These are phyloP conservation scores for Romanomermis culicivorax DNA, from an alignment of 2,888 invertebrate species.

Conservation along the genomic window DNA sequence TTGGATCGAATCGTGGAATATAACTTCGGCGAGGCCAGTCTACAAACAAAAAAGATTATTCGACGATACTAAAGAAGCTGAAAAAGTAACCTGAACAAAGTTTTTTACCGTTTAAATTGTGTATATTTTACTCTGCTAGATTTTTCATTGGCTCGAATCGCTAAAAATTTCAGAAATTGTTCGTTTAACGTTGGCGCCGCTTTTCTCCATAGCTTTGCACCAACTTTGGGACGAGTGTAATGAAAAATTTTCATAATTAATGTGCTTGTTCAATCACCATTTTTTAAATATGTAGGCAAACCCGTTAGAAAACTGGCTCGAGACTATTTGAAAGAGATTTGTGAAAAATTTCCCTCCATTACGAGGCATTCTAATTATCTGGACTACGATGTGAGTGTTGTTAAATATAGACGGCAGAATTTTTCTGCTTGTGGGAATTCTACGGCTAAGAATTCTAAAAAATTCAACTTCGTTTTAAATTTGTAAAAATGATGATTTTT, in stretches of 20 bases:
- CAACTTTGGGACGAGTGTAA: constrained; percentile 8
- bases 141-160: constrained; percentile 14
- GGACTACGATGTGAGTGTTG: background rate
- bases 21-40: constrained; percentile 67
- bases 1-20: constrained; percentile 76
- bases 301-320: background rate
- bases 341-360: background rate
- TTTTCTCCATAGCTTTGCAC: constrained; percentile 10
- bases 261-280: background rate
- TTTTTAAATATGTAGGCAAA: background rate
- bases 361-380: background rate
- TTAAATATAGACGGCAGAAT: no score
- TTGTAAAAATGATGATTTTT: no score
- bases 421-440: no score
- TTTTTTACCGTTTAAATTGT: background rate
- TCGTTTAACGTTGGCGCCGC: constrained; percentile 14
- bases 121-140: no score
- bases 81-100: constrained; percentile 42
- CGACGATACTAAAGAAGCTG: constrained; percentile 82
- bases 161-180: constrained; percentile 15
- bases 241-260: no score
- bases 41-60: constrained; percentile 71
- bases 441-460: no score
- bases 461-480: no score
- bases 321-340: background rate